Evolutionary conservation across 2,797 vertebrate species (phyloP).

Genomic region (Pygocentrus nattereri): DNA sequence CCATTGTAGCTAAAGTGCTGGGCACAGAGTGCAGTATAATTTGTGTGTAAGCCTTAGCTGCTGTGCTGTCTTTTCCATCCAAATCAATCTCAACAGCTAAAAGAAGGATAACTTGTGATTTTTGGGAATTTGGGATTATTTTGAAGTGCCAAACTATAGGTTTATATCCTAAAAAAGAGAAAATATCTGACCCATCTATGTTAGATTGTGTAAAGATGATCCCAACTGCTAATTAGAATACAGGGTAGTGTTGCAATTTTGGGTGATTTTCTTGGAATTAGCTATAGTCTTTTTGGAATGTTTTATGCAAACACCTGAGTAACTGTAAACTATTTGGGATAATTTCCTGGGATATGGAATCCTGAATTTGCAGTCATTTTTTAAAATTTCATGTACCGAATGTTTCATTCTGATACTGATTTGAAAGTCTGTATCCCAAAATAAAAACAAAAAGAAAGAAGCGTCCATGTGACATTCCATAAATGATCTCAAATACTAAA

Average conservation of each 20-base stretch:
- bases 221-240: background rate
- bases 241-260: too few species aligned
- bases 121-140: background rate
- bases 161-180: too few species aligned
- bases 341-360: background rate
- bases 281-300: too few species aligned
- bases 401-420: background rate
- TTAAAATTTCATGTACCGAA: background rate
- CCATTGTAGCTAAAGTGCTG: slow-evolving; percentile 50
- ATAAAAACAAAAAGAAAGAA: background rate
- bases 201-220: background rate
- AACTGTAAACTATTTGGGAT: background rate
- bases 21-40: slow-evolving; percentile 46
- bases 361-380: background rate
- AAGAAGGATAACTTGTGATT: background rate
- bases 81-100: background rate
- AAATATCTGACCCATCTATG: too few species aligned
- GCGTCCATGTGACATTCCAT: background rate
- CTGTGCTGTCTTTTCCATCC: background rate
- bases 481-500: background rate
- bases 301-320: too few species aligned
- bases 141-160: too few species aligned
- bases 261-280: too few species aligned
- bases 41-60: background rate
- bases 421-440: too few species aligned